These are phyloP conservation scores for Petrocephalus sullivani DNA, from an alignment of 2,797 vertebrate genomes.

Conservation along the genomic window DNA sequence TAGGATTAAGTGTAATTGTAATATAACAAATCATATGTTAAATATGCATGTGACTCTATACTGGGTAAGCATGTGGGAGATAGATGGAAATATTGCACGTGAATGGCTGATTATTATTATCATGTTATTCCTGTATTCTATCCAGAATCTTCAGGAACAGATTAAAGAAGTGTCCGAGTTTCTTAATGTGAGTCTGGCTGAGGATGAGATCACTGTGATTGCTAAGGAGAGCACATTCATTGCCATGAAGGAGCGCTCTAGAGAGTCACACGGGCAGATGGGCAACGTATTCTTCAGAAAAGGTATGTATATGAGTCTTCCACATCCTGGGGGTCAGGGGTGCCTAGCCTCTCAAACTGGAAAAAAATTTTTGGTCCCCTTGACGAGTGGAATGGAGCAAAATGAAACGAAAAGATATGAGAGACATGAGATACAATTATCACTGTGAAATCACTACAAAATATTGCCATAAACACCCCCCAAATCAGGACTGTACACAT, in stretches of 20 bases:
- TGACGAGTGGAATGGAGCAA: not conserved
- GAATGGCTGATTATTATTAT: not conserved
- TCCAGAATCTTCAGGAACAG: constrained; percentile 51
- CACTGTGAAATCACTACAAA: not conserved
- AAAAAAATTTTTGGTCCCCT: not conserved
- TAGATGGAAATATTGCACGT: not conserved
- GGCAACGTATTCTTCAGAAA: constrained; percentile 50
- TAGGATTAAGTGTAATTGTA: not conserved
- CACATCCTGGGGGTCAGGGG: not conserved
- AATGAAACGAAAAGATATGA: not conserved
- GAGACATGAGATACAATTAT: not conserved
- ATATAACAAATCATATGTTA: not conserved
- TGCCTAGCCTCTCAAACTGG: not conserved
- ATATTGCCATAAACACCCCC: not conserved
- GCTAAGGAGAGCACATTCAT: constrained; percentile 40
- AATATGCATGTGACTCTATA: not conserved
- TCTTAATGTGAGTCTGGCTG: constrained; percentile 49
- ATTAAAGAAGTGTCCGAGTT: constrained; percentile 55
- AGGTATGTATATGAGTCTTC: constrained; percentile 26
- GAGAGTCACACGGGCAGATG: constrained; percentile 42
- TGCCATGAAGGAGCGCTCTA: constrained; percentile 41
- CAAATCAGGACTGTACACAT: not conserved
- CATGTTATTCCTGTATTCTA: not conserved
- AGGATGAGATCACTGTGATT: constrained; percentile 50
- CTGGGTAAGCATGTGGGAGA: not conserved